These are phyloP conservation scores for Aspidapion aeneum DNA, from an alignment of 2,888 invertebrate genomes.

Conservation along the genomic window DNA sequence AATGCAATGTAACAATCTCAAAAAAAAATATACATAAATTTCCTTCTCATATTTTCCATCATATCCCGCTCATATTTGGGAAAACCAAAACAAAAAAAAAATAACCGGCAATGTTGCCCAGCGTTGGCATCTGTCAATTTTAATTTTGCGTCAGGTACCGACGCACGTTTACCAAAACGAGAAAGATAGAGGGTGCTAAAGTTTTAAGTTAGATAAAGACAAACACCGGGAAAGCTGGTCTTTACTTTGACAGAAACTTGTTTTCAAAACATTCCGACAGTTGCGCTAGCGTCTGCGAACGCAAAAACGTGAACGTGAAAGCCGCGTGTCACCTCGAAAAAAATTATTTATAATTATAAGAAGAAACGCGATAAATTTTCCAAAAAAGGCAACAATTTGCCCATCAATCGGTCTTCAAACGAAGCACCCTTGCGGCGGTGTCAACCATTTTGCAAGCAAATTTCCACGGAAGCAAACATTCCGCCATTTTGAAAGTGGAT, in stretches of 20 bases:
- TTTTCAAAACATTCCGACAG: background rate
- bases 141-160: too few relatives aligned
- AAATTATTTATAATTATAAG: constrained; percentile 36
- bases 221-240: too few relatives aligned
- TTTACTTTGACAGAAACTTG: background rate
- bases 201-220: too few relatives aligned
- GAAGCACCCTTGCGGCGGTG: background rate
- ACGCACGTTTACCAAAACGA: too few relatives aligned
- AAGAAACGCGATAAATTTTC: background rate
- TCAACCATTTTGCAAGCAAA: background rate
- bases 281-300: background rate
- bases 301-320: constrained; percentile 41
- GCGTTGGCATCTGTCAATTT: too few relatives aligned
- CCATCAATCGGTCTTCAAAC: background rate
- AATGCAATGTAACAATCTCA: too few relatives aligned
- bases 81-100: too few relatives aligned
- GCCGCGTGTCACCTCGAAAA: constrained; percentile 51
- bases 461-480: background rate
- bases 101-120: too few relatives aligned
- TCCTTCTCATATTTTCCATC: too few relatives aligned
- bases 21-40: too few relatives aligned
- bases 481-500: background rate
- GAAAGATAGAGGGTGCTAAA: too few relatives aligned
- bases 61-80: too few relatives aligned
- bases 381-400: background rate